Evolutionary conservation across 92 coral and sea anemone genomes (phyloP).

Genomic region (Bergia puertoricense): DNA sequence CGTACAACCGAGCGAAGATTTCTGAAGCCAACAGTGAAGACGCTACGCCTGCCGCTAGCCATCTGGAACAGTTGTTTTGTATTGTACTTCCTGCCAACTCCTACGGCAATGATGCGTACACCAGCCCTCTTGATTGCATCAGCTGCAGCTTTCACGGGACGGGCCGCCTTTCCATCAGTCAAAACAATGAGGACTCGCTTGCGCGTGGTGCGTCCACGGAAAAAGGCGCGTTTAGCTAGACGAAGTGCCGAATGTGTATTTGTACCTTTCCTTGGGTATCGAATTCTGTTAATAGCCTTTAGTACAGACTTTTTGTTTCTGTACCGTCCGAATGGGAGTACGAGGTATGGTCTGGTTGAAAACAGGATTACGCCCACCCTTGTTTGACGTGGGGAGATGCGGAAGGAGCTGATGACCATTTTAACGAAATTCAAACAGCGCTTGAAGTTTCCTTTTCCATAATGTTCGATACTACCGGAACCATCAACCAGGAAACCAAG

Average conservation of each 20-base stretch:
- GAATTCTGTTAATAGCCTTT: slow-evolving; percentile 14
- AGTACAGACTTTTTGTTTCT: background rate
- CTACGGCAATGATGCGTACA: slow-evolving; percentile 13
- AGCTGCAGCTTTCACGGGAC: background rate
- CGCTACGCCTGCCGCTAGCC: slow-evolving; percentile 37
- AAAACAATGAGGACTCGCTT: slow-evolving; percentile 28
- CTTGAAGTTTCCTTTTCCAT: slow-evolving; percentile 48
- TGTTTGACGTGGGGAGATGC: slow-evolving; percentile 21
- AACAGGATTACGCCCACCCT: slow-evolving; percentile 47
- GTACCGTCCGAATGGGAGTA: slow-evolving; percentile 23
- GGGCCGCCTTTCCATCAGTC: slow-evolving; percentile 2
- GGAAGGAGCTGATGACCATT: slow-evolving; percentile 30
- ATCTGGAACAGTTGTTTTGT: slow-evolving; percentile 19
- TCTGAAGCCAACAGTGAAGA: slow-evolving; percentile 31
- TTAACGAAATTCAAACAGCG: slow-evolving; percentile 48
- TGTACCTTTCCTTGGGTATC: slow-evolving; percentile 46
- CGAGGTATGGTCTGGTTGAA: slow-evolving; percentile 6
- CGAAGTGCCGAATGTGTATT: slow-evolving; percentile 23
- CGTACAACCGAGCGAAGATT: slow-evolving; percentile 24
- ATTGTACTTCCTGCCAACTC: slow-evolving; percentile 9
- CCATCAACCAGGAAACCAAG: slow-evolving; percentile 48
- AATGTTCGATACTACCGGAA: slow-evolving; percentile 52
- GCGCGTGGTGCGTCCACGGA: slow-evolving; percentile 39
- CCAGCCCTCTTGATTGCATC: background rate
- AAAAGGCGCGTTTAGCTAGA: slow-evolving; percentile 28